Percentiles rank a stretch among this genome's conserved stretches.
phyloP scores from a whole-genome alignment of 2,113 vertebrate genomes.

The Perca flavescens region DNA sequence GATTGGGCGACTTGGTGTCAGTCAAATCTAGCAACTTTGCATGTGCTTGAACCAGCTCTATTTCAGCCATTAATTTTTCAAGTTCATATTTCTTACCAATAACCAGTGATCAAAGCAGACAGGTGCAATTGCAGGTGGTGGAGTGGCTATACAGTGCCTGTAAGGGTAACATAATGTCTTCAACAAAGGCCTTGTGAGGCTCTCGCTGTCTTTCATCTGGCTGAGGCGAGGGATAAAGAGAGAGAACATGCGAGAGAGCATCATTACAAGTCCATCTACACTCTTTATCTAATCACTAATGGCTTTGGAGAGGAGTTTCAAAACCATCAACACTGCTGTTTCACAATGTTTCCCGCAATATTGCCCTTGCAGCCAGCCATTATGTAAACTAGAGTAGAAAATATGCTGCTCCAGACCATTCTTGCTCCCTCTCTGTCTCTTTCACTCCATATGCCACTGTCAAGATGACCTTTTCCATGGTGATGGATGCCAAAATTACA shows the following conservation, averaged over 20 bases:
- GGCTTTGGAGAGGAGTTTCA: conserved; percentile 74
- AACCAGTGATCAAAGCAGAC: conserved; percentile 68
- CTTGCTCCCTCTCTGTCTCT: conserved; percentile 15
- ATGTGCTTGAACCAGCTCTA: neutral
- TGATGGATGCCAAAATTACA: conserved; percentile 56
- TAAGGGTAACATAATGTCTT: conserved; percentile 54
- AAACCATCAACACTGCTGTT: conserved; percentile 63
- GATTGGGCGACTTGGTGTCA: neutral
- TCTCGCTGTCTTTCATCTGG: conserved; percentile 70
- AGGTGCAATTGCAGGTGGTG: conserved; percentile 61
- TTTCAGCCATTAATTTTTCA: conserved; percentile 24
- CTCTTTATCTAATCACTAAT: conserved; percentile 78
- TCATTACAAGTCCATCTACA: conserved; percentile 77
- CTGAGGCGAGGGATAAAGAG: conserved; percentile 53
- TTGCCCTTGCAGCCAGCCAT: conserved; percentile 45
- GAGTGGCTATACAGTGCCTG: conserved; percentile 31
- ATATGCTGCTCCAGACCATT: conserved; percentile 40
- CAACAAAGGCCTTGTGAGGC: conserved; percentile 62
- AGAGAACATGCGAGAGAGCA: conserved; percentile 58
- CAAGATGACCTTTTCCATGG: conserved; percentile 52
- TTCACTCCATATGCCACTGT: conserved; percentile 38
- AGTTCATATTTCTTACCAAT: conserved; percentile 44
- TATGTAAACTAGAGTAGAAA: conserved; percentile 68
- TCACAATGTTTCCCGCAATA: conserved; percentile 53
- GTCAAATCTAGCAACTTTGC: neutral